These are phyloP conservation scores for Threskiornis aethiopicus DNA, from an alignment of 2,797 vertebrate genomes.

Conservation along the genomic window DNA sequence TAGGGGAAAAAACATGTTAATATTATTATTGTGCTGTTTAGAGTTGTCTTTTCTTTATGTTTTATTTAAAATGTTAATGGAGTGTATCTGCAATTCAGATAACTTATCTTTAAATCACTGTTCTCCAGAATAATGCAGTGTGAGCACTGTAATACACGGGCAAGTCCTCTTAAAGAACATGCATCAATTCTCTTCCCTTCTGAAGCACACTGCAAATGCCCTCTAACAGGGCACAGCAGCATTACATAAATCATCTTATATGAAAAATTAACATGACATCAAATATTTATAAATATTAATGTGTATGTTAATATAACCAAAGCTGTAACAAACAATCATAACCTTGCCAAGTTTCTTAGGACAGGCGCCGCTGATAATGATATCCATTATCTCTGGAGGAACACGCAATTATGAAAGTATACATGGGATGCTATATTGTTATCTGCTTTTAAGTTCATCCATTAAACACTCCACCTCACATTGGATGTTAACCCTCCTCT, in stretches of 20 bases:
- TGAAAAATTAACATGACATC: slow-evolving; percentile 87
- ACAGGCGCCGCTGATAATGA: slow-evolving; percentile 83
- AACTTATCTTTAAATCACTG: slow-evolving; percentile 77
- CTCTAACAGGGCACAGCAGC: slow-evolving; percentile 78
- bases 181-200: slow-evolving; percentile 72
- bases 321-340: slow-evolving; percentile 85
- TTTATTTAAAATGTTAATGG: slow-evolving; percentile 84
- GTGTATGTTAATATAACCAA: slow-evolving; percentile 86
- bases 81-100: slow-evolving; percentile 74
- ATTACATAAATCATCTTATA: slow-evolving; percentile 84
- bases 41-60: slow-evolving; percentile 72
- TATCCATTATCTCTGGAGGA: slow-evolving; percentile 84
- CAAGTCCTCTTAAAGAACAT: slow-evolving; percentile 74
- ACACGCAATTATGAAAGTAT: slow-evolving; percentile 75
- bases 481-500: slow-evolving; percentile 64
- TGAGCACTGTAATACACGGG: slow-evolving; percentile 64
- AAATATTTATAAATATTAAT: slow-evolving; percentile 90
- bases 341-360: slow-evolving; percentile 84
- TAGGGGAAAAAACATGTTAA: not conserved
- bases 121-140: slow-evolving; percentile 71
- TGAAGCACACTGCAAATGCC: slow-evolving; percentile 75
- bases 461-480: slow-evolving; percentile 68
- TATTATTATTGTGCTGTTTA: slow-evolving; percentile 38
- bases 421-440: slow-evolving; percentile 73
- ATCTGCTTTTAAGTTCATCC: slow-evolving; percentile 76